A percentile compares a stretch with the other conserved stretches of the same genome.
Conservation (phyloP, 2,113 vertebrate species). For the Rhinoderma darwinii region DNA sequence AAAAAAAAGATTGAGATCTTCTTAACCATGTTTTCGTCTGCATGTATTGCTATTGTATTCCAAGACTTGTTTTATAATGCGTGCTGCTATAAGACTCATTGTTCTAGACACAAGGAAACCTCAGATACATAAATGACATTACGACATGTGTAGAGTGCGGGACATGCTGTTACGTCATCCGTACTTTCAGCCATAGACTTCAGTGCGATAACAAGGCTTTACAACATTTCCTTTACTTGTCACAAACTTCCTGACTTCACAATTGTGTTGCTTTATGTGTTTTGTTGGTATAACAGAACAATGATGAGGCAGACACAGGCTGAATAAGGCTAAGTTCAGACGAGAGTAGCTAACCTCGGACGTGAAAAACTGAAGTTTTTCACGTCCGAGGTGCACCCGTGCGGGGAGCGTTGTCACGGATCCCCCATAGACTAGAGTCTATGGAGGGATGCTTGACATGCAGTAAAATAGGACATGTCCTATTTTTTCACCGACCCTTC, state of each 20-base stretch:
- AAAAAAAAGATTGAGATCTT: constrained; percentile 79
- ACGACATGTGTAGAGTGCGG: not conserved
- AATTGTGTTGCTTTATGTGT: constrained; percentile 42
- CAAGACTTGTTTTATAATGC: not conserved
- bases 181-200: not conserved
- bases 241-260: constrained; percentile 60
- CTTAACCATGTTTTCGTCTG: constrained; percentile 74
- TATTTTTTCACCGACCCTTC: too few relatives aligned
- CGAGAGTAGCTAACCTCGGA: too few relatives aligned
- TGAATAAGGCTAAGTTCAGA: not conserved
- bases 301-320: not conserved
- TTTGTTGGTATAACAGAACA: not conserved
- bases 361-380: too few relatives aligned
- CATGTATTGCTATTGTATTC: not conserved
- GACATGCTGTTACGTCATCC: not conserved
- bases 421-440: too few relatives aligned
- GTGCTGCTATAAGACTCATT: not conserved
- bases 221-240: constrained; percentile 74
- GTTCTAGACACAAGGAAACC: not conserved
- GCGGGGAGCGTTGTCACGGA: too few relatives aligned
- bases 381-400: too few relatives aligned
- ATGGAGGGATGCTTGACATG: too few relatives aligned
- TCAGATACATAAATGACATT: not conserved
- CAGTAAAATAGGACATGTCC: too few relatives aligned
- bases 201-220: constrained; percentile 40